phyloP scores from a whole-genome alignment of 2,797 vertebrate species.

The Simalia tracyae region DNA sequence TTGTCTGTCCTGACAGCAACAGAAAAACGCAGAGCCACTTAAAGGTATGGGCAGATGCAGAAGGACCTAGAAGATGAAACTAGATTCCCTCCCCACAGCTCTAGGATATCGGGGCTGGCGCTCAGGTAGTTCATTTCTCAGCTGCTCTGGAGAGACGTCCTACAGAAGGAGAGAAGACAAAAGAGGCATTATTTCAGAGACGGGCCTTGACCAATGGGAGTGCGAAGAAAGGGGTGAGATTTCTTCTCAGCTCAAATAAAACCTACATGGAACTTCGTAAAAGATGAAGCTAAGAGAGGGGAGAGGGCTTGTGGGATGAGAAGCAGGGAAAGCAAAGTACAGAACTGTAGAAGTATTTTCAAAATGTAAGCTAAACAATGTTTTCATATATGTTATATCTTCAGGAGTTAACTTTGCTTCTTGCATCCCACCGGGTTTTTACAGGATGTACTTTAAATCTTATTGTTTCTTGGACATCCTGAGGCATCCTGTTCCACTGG shows the following conservation, averaged over 20 bases:
- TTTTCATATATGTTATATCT: neutral
- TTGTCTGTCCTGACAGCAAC: too few species aligned
- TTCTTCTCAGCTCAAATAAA: neutral
- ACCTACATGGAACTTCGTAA: neutral
- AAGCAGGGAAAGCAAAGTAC: neutral
- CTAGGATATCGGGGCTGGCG: slow-evolving; percentile 85
- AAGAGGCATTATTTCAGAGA: neutral
- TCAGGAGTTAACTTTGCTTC: neutral
- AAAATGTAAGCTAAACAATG: neutral
- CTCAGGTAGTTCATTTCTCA: slow-evolving; percentile 83
- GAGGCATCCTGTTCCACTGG: neutral
- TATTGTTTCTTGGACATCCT: neutral
- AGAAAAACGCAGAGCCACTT: neutral
- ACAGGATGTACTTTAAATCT: neutral
- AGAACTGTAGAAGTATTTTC: neutral
- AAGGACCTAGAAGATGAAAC: neutral
- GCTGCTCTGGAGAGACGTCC: slow-evolving; percentile 84
- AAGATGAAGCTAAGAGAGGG: neutral
- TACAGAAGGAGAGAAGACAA: slow-evolving; percentile 57
- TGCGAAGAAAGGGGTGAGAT: neutral
- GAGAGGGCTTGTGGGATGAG: neutral
- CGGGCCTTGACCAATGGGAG: neutral
- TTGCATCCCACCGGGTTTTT: neutral
- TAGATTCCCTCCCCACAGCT: neutral
- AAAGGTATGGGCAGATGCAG: neutral